Base-by-base conservation (phyloP, 2,888 invertebrate species). In the Drosophila infuscata region DNA sequence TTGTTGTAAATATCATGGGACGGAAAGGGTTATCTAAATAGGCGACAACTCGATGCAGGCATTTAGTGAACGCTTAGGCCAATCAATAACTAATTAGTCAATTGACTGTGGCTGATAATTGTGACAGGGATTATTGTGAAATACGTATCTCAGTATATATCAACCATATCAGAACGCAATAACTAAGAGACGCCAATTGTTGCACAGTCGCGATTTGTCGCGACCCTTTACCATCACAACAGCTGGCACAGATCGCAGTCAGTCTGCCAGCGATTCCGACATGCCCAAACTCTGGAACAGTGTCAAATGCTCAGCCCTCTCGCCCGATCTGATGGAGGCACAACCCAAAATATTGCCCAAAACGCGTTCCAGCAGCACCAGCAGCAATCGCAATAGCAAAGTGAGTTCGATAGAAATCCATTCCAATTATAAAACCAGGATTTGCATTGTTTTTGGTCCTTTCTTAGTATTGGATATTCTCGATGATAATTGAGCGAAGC, bases 401-500 rank as follows among this genome's bases (percentile, higher is more conserved):
- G 92, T 91, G 51, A 82, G 80, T 81, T 15, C 0, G 9, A 9
- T 3, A 3, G 3, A 20, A 17, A 30, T 20, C n/a, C 41, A 15
- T 8, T 15, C 9, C 2, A 38, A 7, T 25, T 2, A 29, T 4
- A 4, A 25, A 25, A 25, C 7, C 15, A 33, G 32, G n/a, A 15
- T n/a, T 38, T 20, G 25, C 25, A 30, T 11, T 36, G 15, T 7
- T 15, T n/a, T 51, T 51, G 36, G 8, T 25, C 9, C 46, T 2
- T 51, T 71, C 56, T 46, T 70, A 92, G 92, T 90, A 92, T 79
- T 92, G 91, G 91, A 89, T 92, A 90, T 82, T 92, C 76, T 92
- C 92, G 32, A 92, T 92, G 92, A 90, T 92, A 80, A 92, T 92
- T 75, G 92, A 92, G 73, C 91, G 92, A 29, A 87, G 85, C 25